phyloP scores from a whole-genome alignment of 2,113 vertebrate species.

The Tachysurus vachellii region DNA sequence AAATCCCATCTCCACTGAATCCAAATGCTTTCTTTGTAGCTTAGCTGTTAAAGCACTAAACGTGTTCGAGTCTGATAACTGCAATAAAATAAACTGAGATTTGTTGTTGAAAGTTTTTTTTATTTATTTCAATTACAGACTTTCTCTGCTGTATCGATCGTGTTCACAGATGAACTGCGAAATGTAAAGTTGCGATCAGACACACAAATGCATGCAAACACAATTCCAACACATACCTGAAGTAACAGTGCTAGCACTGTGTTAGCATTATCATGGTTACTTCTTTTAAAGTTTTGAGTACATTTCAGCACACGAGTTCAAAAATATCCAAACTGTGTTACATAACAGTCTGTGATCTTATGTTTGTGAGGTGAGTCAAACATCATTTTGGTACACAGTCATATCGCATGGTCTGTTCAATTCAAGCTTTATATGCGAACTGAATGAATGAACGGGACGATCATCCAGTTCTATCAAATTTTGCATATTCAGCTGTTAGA shows the following conservation, averaged over 20 bases:
- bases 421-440: not conserved
- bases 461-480: not conserved
- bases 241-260: not conserved
- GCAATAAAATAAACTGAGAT: not conserved
- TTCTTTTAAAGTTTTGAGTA: not conserved
- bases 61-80: not conserved
- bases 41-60: not conserved
- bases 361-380: not conserved
- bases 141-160: not conserved
- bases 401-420: not conserved
- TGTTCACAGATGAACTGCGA: not conserved
- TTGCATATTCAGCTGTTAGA: not conserved
- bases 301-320: not conserved
- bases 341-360: not conserved
- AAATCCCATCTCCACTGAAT: not conserved
- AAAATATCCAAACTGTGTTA: not conserved
- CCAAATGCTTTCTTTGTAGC: not conserved
- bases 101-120: not conserved
- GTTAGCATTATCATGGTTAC: not conserved
- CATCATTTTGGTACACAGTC: not conserved
- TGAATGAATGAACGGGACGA: not conserved
- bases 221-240: not conserved
- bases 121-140: not conserved
- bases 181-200: not conserved
- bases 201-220: not conserved